These are phyloP conservation scores for Notolepis coatsorum DNA, from an alignment of 2,797 vertebrate genomes.

Conservation along the genomic window DNA sequence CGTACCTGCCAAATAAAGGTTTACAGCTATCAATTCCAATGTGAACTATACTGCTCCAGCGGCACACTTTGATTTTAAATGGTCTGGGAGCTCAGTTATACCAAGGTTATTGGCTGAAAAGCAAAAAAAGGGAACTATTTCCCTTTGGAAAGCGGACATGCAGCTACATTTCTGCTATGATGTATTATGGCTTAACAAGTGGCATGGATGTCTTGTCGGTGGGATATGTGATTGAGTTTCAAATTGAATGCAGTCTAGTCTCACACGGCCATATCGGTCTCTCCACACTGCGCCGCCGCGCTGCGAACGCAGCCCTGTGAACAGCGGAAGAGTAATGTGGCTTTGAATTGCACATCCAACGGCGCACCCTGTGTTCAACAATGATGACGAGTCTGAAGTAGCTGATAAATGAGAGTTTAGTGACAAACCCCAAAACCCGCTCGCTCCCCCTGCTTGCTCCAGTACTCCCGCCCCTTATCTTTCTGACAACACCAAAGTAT, in stretches of 20 bases:
- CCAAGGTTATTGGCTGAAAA: conserved; percentile 70
- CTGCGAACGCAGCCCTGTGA: conserved; percentile 45
- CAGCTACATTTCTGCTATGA: conserved; percentile 64
- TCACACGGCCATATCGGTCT: no score
- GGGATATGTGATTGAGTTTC: conserved; percentile 59
- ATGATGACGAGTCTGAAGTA: conserved; percentile 42
- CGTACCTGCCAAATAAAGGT: conserved; percentile 47
- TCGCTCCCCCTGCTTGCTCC: conserved; percentile 10
- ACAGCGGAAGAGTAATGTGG: conserved; percentile 11
- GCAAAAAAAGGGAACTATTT: conserved; percentile 48
- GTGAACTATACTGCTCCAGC: conserved; percentile 68
- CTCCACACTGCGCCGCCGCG: no score
- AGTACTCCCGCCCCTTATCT: conserved; percentile 51
- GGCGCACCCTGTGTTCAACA: conserved; percentile 17
- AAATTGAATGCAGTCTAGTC: conserved; percentile 53
- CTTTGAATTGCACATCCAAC: conserved; percentile 29
- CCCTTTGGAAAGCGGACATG: conserved; percentile 56
- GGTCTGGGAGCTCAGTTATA: conserved; percentile 68
- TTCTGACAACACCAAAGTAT: conserved; percentile 39
- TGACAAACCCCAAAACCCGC: conserved; percentile 19
- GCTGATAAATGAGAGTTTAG: conserved; percentile 44
- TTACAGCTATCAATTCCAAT: conserved; percentile 51
- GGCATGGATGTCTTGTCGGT: conserved; percentile 63
- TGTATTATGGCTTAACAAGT: conserved; percentile 66
- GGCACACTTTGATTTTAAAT: conserved; percentile 66